Conservation (phyloP, 2,888 invertebrate species). For the Ophion ventricosus region DNA sequence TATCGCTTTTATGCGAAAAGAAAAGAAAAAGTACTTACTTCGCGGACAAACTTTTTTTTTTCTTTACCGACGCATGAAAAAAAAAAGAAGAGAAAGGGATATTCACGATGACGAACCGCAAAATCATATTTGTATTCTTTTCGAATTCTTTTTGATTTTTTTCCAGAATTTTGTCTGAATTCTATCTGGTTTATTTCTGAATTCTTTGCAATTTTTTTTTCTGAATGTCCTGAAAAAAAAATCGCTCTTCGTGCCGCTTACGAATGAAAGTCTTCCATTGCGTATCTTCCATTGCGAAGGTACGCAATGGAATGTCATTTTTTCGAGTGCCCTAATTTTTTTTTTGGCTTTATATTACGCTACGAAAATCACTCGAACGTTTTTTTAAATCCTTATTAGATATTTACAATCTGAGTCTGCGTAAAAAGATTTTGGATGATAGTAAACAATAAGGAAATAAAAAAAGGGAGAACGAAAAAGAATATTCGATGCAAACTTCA, state of each 20-base stretch:
- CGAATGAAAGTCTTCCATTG: no score
- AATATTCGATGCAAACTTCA: background rate
- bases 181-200: background rate
- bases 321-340: background rate
- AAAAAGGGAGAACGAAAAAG: background rate
- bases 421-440: background rate
- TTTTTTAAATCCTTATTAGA: background rate
- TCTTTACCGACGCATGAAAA: slow-evolving; percentile 11
- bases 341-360: background rate
- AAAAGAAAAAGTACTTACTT: slow-evolving; percentile 40
- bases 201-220: background rate
- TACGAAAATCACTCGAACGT: background rate
- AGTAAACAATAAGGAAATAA: background rate
- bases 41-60: slow-evolving; percentile 38
- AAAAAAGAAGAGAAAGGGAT: slow-evolving; percentile 23
- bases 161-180: background rate
- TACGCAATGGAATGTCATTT: background rate
- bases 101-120: slow-evolving; percentile 24
- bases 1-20: slow-evolving; percentile 47
- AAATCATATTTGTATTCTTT: background rate
- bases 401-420: background rate
- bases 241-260: slow-evolving; percentile 18
- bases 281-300: no score
- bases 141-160: background rate
- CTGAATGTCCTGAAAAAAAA: background rate